Percentiles rank a stretch among this genome's conserved stretches.
Conservation (phyloP, 2,113 vertebrate genomes). For the Ptilorrhoa leucosticta region DNA sequence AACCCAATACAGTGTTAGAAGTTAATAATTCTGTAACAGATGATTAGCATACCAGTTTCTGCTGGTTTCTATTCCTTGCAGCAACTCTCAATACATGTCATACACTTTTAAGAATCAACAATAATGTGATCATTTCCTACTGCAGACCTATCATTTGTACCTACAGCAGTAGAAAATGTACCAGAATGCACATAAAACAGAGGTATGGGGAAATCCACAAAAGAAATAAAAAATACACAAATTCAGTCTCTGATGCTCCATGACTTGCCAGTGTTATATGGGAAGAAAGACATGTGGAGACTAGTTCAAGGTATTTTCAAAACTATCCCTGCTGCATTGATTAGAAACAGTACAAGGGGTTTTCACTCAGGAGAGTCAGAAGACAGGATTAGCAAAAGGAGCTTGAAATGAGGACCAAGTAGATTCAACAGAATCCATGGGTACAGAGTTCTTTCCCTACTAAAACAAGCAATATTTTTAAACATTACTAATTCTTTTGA, state of each 20-base stretch:
- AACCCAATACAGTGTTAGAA: background rate
- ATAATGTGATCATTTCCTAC: background rate
- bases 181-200: background rate
- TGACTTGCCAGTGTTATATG: background rate
- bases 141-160: background rate
- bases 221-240: background rate
- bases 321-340: background rate
- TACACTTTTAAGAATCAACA: background rate
- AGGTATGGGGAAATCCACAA: background rate
- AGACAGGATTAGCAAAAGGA: background rate
- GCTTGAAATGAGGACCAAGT: background rate
- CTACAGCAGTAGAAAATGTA: background rate
- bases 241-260: background rate
- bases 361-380: background rate
- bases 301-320: background rate
- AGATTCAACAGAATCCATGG: background rate
- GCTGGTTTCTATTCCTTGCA: background rate
- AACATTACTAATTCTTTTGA: background rate
- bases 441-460: background rate
- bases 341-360: background rate
- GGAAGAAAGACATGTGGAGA: background rate
- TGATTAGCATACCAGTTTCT: background rate
- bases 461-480: background rate
- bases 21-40: background rate
- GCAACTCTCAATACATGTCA: background rate